Evolutionary conservation across 1,140 invertebrate genomes (phyloP), one percentile per base, ranked within the genome.

Genomic region (Drosophila triauraria): DNA sequence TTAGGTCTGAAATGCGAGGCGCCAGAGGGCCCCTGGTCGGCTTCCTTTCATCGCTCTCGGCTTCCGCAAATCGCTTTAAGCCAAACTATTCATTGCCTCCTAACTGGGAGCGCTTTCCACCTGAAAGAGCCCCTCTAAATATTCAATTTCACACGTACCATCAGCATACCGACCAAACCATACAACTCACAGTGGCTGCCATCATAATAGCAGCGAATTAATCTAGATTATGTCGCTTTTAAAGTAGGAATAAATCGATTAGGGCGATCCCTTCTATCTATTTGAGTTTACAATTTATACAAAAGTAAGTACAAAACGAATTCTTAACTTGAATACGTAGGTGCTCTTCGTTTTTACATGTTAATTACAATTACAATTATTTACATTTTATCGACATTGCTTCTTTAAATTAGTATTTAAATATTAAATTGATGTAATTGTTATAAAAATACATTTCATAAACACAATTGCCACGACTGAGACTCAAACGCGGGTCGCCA

Each of bases 141-240:
- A 72, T 72, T 72, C 68, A 72, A 72, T 72, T 72, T 72, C 70
- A 71, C 69, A 72, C 67, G 62, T 65, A 35, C 46, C 32, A 43
- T 68, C 62, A 23, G 32, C 62, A 32, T 6, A n/a, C 25, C 43
- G 15, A 51, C 10, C 44, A 32, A 25, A 20, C 46, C 30, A 10
- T 20, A 38, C 7, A 13, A 27, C 35, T 3, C 20, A 56, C 53
- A 40, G 13, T 40, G 7, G 13, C 35, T 4, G 51, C 7, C 8
- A 35, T 5, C 8, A 15, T 15, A 53, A 2, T 38, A 53, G 32
- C 17, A 53, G 4, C 51, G 17, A 35, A 8, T 3, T 1, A 13
- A 20, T 35, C 10, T 20, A 7, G 4, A 13, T 20, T 53, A 2
- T 23, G 4, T 20, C 20, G 2, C 4, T 13, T 6, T 15, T 6